Evolutionary conservation across 2,797 vertebrate genomes (phyloP).

Genomic region (Geotrypetes seraphini): DNA sequence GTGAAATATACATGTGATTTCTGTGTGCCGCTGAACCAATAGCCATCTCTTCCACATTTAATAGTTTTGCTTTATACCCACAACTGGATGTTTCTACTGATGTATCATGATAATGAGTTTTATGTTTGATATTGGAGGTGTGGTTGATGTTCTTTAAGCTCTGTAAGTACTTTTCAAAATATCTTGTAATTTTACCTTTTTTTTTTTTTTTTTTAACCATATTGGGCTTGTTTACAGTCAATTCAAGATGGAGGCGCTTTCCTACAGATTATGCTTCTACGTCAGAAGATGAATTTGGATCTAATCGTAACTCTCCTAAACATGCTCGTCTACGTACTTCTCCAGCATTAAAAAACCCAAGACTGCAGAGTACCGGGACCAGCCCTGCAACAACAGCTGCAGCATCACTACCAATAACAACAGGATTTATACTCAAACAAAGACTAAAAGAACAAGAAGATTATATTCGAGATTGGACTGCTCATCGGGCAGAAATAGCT

Average conservation of each 20-base stretch:
- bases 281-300: conserved; percentile 96
- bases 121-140: conserved; percentile 24
- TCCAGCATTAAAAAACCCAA: conserved; percentile 70
- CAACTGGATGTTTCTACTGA: conserved; percentile 30
- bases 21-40: conserved; percentile 37
- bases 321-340: conserved; percentile 77
- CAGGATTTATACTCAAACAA: conserved; percentile 70
- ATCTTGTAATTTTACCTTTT: conserved; percentile 28
- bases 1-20: conserved; percentile 32
- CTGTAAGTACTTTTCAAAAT: not conserved
- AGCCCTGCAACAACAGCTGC: conserved; percentile 29
- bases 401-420: conserved; percentile 33
- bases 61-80: conserved; percentile 47
- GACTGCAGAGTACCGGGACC: conserved; percentile 67
- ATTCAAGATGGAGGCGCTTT: conserved; percentile 91
- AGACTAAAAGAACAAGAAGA: conserved; percentile 94
- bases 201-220: conserved; percentile 13
- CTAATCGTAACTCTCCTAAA: conserved; percentile 84
- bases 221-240: conserved; percentile 42
- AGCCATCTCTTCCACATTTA: conserved; percentile 32
- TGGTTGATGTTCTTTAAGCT: conserved; percentile 11
- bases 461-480: conserved; percentile 96
- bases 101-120: conserved; percentile 32
- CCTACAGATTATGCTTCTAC: conserved; percentile 97
- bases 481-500: conserved; percentile 96